These are phyloP conservation scores for Drosophila merina DNA, from an alignment of 2,888 invertebrate species.

Conservation along the genomic window DNA sequence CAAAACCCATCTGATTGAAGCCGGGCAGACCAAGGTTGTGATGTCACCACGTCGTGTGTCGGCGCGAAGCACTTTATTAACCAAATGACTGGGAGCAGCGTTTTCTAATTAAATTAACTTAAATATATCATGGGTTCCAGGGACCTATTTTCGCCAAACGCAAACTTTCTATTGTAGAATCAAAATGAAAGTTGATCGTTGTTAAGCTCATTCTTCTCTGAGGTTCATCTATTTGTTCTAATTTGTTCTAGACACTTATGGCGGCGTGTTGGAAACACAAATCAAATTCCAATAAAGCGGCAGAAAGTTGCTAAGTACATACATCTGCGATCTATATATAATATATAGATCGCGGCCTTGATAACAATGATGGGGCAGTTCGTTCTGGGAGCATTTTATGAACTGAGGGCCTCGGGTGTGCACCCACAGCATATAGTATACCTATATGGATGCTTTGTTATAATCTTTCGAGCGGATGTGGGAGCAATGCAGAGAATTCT, in stretches of 20 bases:
- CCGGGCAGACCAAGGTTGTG: constrained; percentile 45
- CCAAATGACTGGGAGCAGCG: constrained; percentile 26
- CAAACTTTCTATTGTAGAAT: too few relatives aligned
- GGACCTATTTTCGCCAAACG: not conserved
- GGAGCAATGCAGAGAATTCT: constrained; percentile 64
- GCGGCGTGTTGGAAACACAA: constrained; percentile 21
- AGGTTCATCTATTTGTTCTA: too few relatives aligned
- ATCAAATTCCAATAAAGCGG: constrained; percentile 39
- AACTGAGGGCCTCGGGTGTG: constrained; percentile 42
- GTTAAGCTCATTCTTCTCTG: too few relatives aligned
- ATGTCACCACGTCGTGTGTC: constrained; percentile 69
- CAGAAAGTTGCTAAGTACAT: constrained; percentile 37
- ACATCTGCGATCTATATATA: constrained; percentile 31
- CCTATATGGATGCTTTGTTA: constrained; percentile 41
- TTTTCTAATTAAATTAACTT: constrained; percentile 60
- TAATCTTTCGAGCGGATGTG: constrained; percentile 60
- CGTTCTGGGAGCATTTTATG: constrained; percentile 40
- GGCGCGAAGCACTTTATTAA: constrained; percentile 58
- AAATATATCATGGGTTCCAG: constrained; percentile 55
- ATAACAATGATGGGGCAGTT: constrained; percentile 61
- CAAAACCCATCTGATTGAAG: constrained; percentile 43
- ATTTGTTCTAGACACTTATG: not conserved
- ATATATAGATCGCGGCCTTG: constrained; percentile 63
- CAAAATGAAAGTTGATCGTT: too few relatives aligned
- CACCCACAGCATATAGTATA: constrained; percentile 26